phyloP scores from a whole-genome alignment of 2,888 invertebrate species.

The Scaeva pyrastri region DNA sequence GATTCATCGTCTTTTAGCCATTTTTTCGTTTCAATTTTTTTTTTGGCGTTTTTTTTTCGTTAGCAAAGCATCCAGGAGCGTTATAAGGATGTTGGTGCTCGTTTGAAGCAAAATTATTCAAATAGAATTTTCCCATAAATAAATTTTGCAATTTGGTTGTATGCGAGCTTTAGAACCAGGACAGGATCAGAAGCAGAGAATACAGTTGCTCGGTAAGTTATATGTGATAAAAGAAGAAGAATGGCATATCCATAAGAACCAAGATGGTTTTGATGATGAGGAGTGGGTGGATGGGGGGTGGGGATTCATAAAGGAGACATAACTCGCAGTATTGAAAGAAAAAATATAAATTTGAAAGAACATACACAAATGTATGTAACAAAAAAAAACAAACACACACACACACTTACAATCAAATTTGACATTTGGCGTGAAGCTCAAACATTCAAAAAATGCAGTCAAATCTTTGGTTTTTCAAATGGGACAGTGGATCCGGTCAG shows the following conservation, averaged over 20 bases:
- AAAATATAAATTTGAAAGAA: conserved; percentile 34
- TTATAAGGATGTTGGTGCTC: conserved; percentile 38
- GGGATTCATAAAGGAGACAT: background rate
- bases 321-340: background rate
- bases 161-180: conserved; percentile 49
- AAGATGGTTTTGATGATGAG: background rate
- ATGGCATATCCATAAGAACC: conserved; percentile 43
- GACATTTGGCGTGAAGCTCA: conserved; percentile 36
- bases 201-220: conserved; percentile 3
- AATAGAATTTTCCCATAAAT: conserved; percentile 76
- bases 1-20: conserved; percentile 67
- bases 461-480: conserved; percentile 15
- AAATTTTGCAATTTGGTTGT: conserved; percentile 69
- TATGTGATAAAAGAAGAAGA: conserved; percentile 59
- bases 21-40: conserved; percentile 48
- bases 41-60: conserved; percentile 35
- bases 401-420: conserved; percentile 45
- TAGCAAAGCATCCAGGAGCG: conserved; percentile 14
- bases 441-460: conserved; percentile 49
- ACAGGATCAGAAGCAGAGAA: conserved; percentile 46
- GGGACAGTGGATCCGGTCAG: conserved; percentile 23
- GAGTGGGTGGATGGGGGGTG: background rate
- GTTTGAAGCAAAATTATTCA: conserved; percentile 74
- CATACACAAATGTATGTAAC: conserved; percentile 15
- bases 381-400: conserved; percentile 31